These are phyloP conservation scores for Sarotherodon lohbergeri DNA, from an alignment of 2,113 vertebrate species.

Conservation along the genomic window DNA sequence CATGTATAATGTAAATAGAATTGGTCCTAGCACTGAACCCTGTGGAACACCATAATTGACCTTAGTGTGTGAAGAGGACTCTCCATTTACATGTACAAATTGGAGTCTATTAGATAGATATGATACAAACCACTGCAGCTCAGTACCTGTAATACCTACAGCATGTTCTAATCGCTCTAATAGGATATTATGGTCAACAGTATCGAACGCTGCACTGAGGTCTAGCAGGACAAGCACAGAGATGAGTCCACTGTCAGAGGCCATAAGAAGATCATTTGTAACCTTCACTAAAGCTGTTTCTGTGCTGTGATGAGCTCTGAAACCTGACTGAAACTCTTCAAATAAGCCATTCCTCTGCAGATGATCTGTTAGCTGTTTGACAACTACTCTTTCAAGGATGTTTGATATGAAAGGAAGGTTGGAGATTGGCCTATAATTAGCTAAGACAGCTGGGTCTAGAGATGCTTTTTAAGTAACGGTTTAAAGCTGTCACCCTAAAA, in stretches of 20 bases:
- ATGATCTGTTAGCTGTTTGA: neutral
- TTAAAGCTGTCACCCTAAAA: neutral
- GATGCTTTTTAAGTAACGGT: neutral
- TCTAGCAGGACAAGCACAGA: too few species aligned
- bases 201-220: too few species aligned
- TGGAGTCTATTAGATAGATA: neutral
- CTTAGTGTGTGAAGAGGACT: neutral
- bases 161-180: neutral
- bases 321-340: too few species aligned
- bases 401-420: neutral
- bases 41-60: too few species aligned
- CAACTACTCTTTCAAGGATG: neutral
- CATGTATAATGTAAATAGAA: too few species aligned
- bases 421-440: neutral
- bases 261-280: neutral
- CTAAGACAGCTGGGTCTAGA: neutral
- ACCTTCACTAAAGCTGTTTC: neutral
- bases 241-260: neutral
- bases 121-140: rapidly evolving
- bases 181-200: neutral
- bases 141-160: neutral
- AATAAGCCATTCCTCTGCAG: neutral
- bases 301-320: too few species aligned
- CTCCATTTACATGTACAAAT: too few species aligned
- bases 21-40: too few species aligned